These are phyloP conservation scores for Megaceryle alcyon DNA, from an alignment of 2,797 vertebrate species.

Conservation along the genomic window DNA sequence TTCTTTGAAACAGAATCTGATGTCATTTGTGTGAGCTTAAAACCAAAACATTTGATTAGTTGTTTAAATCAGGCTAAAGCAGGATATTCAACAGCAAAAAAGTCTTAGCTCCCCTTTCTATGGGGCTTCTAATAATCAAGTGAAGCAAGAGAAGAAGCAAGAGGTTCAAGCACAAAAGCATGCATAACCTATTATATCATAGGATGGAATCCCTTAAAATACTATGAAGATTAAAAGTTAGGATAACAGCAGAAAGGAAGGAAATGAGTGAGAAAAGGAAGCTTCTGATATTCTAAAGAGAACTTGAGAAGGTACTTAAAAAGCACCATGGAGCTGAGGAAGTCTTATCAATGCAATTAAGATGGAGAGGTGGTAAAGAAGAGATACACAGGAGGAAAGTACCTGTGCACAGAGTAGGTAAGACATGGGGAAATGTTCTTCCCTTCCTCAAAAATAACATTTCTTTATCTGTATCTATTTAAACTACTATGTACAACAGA, in stretches of 20 bases:
- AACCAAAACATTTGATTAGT: neutral
- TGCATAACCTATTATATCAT: fast-evolving
- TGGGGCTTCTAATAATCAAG: neutral
- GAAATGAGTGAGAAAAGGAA: neutral
- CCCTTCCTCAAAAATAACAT: neutral
- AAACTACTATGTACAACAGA: neutral
- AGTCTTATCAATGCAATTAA: neutral
- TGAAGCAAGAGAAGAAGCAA: neutral
- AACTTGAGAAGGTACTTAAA: neutral
- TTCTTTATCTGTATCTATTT: neutral
- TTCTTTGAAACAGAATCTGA: neutral
- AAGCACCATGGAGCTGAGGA: neutral
- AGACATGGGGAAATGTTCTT: neutral
- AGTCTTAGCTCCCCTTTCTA: neutral
- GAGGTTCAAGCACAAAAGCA: neutral
- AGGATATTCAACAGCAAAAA: neutral
- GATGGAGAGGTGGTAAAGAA: neutral
- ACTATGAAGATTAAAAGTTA: neutral
- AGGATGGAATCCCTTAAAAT: neutral
- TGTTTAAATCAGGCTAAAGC: neutral
- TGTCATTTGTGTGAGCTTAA: neutral
- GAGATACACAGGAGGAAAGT: neutral
- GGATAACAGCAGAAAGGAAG: neutral
- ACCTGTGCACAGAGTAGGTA: neutral
- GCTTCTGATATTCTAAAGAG: neutral